Evolutionary conservation across 2,113 vertebrate species (phyloP), one percentile per base, ranked within the genome.

Genomic region (Malaclemys terrapin): DNA sequence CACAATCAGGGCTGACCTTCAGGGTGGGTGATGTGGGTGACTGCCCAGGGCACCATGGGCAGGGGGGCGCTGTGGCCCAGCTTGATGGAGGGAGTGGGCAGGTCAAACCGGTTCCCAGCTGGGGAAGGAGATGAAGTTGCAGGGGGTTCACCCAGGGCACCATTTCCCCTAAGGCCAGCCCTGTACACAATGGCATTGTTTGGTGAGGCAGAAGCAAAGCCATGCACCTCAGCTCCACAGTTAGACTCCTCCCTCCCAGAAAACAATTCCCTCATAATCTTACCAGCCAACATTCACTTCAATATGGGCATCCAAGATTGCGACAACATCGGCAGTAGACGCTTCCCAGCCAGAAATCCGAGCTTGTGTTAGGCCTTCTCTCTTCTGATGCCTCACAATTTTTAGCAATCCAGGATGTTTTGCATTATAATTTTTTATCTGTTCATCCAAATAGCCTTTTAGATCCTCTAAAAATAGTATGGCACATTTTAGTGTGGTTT

Each of bases 231-330:
- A 76, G 22, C 17, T 56, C 54, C 19, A 27, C 12, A 84, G 31
- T n/a, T 53, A 80, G 9, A 82, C 19, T 87, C 29, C 13, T 29
- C 31, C 76, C 75, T 80, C 78, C 42, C 42, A 52, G 62, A 62
- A 14, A 50, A 62, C 54, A 29, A 47, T 85, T 16, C 31, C 7
- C 16, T 80, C 22, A 10, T 20, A 20, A 38, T 2, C 95, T 97
- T 93, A 97, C 96, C 95, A 99, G 16, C 97, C 96, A 4, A 93
- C 4, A 3, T 98, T 98, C 65, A 99, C 99, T 96, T 99, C 99
- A 89, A 99, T 89, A 91, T 99, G 98, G 59, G 98, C 98, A 49
- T 99, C 99, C 91, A 99, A 91, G 89, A 99, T 98, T 85, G 98
- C 98, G 8, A 99, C 98, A 80, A 98, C 98, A 2, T 99, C 98